Evolutionary conservation across 2,888 invertebrate genomes (phyloP).

Genomic region (Neoscelio sp.): DNA sequence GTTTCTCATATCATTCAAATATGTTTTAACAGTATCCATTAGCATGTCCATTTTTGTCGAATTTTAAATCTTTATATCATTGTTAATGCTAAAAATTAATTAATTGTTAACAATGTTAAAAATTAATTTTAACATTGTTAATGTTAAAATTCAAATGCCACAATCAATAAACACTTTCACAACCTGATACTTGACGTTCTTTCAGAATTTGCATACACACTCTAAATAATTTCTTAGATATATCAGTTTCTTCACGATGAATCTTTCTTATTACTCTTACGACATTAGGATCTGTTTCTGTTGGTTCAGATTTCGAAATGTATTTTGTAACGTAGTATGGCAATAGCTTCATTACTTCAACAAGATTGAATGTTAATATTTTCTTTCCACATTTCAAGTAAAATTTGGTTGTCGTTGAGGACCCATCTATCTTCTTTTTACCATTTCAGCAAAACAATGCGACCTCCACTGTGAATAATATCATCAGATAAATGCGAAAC

Average conservation of each 20-base stretch:
- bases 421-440: constrained; percentile 58
- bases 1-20: neutral
- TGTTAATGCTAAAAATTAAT: too few relatives aligned
- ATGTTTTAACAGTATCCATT: constrained; percentile 3
- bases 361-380: constrained; percentile 78
- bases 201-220: constrained; percentile 8
- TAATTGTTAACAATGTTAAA: too few relatives aligned
- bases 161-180: constrained; percentile 13
- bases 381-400: constrained; percentile 73
- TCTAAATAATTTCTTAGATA: constrained; percentile 8
- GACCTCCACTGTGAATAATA: constrained; percentile 73
- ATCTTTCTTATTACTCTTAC: constrained; percentile 34
- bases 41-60: neutral
- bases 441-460: constrained; percentile 74
- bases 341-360: constrained; percentile 68
- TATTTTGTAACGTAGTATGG: constrained; percentile 72
- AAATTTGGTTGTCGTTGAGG: constrained; percentile 75
- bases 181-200: constrained; percentile 12
- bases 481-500: constrained; percentile 73
- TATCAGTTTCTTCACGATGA: constrained; percentile 5
- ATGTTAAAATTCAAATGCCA: constrained; percentile 1
- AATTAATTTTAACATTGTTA: too few relatives aligned
- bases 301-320: constrained; percentile 57
- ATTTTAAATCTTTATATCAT: neutral
- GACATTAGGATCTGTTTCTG: constrained; percentile 51